Evolutionary conservation across 2,888 invertebrate genomes (phyloP), one percentile per base, ranked within the genome.

Genomic region (Scaptodrosophila latifasciaeformis): DNA sequence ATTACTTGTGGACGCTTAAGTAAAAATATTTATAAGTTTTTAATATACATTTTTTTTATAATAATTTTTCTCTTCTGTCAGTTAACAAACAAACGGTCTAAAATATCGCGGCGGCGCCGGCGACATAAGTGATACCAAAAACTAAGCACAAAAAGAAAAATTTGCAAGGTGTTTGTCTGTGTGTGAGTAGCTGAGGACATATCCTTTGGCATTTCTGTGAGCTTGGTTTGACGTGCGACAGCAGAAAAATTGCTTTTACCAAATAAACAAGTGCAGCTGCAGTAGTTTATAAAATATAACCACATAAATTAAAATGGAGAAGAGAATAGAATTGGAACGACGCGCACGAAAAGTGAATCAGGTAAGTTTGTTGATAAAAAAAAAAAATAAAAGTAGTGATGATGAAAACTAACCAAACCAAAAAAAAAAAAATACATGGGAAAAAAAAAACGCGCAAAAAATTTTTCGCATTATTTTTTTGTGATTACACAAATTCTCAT

Each of bases 241-340:
- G 52, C 63, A 59, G 74, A 72, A 50, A 34, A 34, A 34, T 30
- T 46, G 53, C 57, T 58, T 61, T 57, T 56, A 62, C 62, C 60
- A 68, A 71, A 60, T 65, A 70, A 65, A 63, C 51, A 67, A 69
- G 51, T 67, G 61, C 67, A 59, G 48, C 49, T 21, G 15, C 27
- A 18, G 13, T 45, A 29, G 43, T 30, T 40, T 7, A 59, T 30
- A 29, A 56, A 60, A 30, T 53, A 54, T 49, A 72, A 55, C 37
- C 52, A 49, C 59, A 59, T 53, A 52, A 58, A 60, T 58, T 7
- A 67, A 65, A 75, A 97, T 97, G 96, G 96, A 96, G 90, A 96
- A 96, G 88, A 92, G 97, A 88, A 93, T 98, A 90, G 94, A 94
- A 86, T 90, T 97, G 86, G 98, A 98, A 89, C 93, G 94, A 89